phyloP scores from a whole-genome alignment of 2,888 invertebrate species.

The Sceliomorpha sp. region DNA sequence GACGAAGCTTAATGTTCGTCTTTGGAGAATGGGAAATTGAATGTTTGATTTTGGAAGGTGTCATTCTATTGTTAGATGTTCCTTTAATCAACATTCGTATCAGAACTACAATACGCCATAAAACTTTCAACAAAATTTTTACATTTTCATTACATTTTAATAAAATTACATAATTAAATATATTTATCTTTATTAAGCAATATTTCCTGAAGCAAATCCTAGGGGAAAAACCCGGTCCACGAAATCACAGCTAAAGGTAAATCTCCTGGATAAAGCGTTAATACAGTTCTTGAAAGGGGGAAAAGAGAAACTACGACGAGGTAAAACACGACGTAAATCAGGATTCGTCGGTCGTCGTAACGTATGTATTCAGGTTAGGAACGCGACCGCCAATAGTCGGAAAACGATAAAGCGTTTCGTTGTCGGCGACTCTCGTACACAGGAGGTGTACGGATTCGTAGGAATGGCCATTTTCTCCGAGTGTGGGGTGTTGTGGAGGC shows the following conservation, averaged over 20 bases:
- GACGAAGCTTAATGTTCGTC: too few species aligned
- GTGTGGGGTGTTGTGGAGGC: slow-evolving; percentile 11
- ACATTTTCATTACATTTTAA: too few species aligned
- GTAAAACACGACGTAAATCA: slow-evolving; percentile 46
- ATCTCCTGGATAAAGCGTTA: slow-evolving; percentile 24
- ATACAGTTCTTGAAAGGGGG: slow-evolving; percentile 47
- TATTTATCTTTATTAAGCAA: too few species aligned
- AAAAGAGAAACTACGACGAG: slow-evolving; percentile 36
- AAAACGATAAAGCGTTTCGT: slow-evolving; percentile 53
- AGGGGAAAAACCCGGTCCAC: too few species aligned
- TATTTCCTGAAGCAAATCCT: too few species aligned
- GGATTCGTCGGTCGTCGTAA: slow-evolving; percentile 43
- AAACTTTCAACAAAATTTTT: too few species aligned
- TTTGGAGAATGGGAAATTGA: too few species aligned
- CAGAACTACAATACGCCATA: too few species aligned
- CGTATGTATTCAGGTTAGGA: slow-evolving; percentile 64
- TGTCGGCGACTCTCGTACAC: slow-evolving; percentile 36
- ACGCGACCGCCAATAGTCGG: slow-evolving; percentile 59
- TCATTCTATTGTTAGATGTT: too few species aligned
- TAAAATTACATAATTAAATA: too few species aligned
- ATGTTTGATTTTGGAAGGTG: too few species aligned
- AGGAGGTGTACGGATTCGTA: slow-evolving; percentile 39
- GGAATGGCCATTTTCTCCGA: slow-evolving; percentile 47
- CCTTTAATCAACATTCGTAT: too few species aligned
- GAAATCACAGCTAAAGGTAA: slow-evolving; percentile 27